A percentile compares a stretch with the other conserved stretches of the same genome.
These are phyloP conservation scores for Tetranychus piercei DNA, from an alignment of 2,888 invertebrate species.

Conservation along the genomic window DNA sequence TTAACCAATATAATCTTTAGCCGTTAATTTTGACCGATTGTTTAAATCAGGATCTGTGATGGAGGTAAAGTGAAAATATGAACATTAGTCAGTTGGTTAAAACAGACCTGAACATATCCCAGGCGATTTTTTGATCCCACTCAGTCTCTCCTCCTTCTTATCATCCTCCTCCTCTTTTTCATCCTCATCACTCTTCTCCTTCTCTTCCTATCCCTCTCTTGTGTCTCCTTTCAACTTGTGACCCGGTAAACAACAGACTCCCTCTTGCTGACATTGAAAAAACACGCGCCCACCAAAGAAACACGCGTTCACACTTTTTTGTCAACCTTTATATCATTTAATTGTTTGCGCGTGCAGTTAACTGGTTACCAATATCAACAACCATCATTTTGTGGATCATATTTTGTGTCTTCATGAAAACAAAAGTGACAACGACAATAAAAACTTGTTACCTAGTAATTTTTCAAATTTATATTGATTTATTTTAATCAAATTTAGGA, in stretches of 20 bases:
- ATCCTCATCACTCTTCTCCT: neutral
- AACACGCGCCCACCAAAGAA: neutral
- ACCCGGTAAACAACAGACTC: neutral
- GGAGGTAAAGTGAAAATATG: too few species aligned
- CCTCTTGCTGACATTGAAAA: neutral
- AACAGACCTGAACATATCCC: neutral
- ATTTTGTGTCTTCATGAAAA: too few species aligned
- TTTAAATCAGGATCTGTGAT: too few species aligned
- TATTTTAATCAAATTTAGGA: neutral
- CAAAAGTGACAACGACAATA: neutral
- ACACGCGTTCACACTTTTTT: neutral
- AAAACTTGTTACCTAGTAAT: neutral
- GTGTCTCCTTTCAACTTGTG: neutral
- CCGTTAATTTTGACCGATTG: too few species aligned
- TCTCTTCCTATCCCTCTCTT: neutral
- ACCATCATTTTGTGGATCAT: too few species aligned
- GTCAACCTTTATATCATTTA: neutral
- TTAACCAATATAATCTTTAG: too few species aligned
- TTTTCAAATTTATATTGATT: neutral
- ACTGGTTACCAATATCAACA: neutral
- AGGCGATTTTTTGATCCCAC: neutral
- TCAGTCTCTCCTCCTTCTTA: neutral
- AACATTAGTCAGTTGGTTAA: too few species aligned
- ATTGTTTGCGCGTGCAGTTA: neutral
- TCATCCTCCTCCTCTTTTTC: neutral